Conservation (phyloP, 2,113 vertebrate species). For the Xenopus borealis region DNA sequence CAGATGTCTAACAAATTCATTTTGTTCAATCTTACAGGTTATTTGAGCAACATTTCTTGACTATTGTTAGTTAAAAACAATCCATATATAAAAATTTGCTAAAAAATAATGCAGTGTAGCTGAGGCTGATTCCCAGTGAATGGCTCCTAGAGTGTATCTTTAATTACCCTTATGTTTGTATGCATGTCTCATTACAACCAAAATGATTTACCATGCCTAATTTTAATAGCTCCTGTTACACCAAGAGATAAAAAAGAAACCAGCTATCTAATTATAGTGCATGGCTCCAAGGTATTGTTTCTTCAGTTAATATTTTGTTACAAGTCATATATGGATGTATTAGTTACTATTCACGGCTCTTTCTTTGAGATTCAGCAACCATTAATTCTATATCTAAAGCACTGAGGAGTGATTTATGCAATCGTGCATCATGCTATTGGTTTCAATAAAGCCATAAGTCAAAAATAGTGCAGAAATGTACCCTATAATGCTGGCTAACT, state of each 20-base stretch:
- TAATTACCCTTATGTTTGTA: slow-evolving; percentile 35
- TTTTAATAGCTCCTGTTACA: slow-evolving; percentile 45
- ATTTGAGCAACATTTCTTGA: too few species aligned
- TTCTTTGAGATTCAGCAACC: slow-evolving; percentile 22
- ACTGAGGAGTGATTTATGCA: slow-evolving; percentile 30
- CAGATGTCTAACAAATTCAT: too few species aligned
- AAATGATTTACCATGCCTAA: slow-evolving; percentile 41
- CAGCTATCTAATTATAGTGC: slow-evolving; percentile 38
- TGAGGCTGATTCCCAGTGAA: not conserved
- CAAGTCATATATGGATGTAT: slow-evolving; percentile 31
- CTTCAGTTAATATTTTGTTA: slow-evolving; percentile 42
- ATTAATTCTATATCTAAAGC: slow-evolving; percentile 34
- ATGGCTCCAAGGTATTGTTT: slow-evolving; percentile 44
- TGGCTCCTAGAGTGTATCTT: slow-evolving; percentile 10
- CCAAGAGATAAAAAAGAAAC: slow-evolving; percentile 36
- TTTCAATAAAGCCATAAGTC: slow-evolving; percentile 32
- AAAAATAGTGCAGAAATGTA: slow-evolving; percentile 36
- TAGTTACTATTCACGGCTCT: slow-evolving; percentile 34
- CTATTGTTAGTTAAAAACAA: too few species aligned
- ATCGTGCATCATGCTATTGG: slow-evolving; percentile 24
- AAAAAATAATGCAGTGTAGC: not conserved
- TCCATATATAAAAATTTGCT: not conserved
- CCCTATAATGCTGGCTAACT: slow-evolving; percentile 22
- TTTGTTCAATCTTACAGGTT: too few species aligned
- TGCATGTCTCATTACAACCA: slow-evolving; percentile 31